Base-by-base conservation (phyloP, 2,797 vertebrate species). In the Gymnopithys bicolor region DNA sequence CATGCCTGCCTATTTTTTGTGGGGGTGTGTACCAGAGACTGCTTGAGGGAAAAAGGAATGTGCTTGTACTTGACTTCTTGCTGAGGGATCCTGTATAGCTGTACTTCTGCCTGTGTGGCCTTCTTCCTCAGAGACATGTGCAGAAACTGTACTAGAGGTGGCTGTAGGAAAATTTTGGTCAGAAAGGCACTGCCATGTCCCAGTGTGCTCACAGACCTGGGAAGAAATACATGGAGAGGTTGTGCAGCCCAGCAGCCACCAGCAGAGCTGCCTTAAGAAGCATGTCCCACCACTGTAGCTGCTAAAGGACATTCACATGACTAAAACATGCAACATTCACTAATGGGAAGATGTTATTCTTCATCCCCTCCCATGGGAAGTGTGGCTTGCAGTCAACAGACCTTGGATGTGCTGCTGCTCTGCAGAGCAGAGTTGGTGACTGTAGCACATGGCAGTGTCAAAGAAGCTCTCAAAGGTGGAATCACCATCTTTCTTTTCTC, bases 201-300 rank as follows among this genome's bases (percentile, higher is more conserved):
- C 28, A 45, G 2, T 84, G 35, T 24, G 19, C 35, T 76, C 63
- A 32, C 24, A 52, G 45, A 32, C 15, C 15, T 2, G 2, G 24
- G 35, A 79, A 55, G 32, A 21, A 82, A 41, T 4, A 64, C 28
- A 14, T 30, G 39, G 46, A 83, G 39, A n/a, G 6, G 19, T 28
- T 12, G 41, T 9, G 5, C 11, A 11, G 25, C 35, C 33, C 46
- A 55, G 87, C n/a, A 81, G n/a, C 52, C 60, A 28, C 27, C 27
- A 35, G 66, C 35, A 17, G 53, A 89, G 32, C 53, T 60, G 53
- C 13, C 32, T 37, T 18, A 10, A 30, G 27, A 48, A 84, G 12
- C 27, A 17, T 2, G 8, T 68, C 28, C 28, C 53, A 41, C 16
- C 17, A 32, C 3, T 0, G 1, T 33, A 32, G 21, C 7, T 48